Evolutionary conservation across 2,888 invertebrate species (phyloP).

Genomic region (Cyclophora punctaria): DNA sequence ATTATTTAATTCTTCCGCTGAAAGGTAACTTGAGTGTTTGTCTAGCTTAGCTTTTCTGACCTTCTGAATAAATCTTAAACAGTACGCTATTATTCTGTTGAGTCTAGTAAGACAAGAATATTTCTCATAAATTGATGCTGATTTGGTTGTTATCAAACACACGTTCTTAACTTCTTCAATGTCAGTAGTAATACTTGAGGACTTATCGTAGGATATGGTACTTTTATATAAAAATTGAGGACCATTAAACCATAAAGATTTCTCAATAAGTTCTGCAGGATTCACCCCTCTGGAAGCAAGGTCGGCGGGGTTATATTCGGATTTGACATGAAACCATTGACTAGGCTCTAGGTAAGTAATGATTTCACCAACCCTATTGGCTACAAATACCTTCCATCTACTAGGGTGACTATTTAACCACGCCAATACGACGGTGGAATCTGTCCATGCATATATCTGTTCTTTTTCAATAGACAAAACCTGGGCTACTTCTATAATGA

Average conservation of each 20-base stretch:
- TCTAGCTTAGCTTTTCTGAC: neutral
- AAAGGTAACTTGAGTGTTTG: neutral
- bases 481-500: neutral
- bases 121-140: neutral
- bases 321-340: neutral
- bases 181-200: neutral
- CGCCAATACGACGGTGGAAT: neutral
- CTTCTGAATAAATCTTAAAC: neutral
- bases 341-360: neutral
- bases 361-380: neutral
- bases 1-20: neutral
- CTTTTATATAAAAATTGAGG: too few species aligned
- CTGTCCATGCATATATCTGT: conserved; percentile 4
- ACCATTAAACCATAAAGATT: too few species aligned
- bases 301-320: too few species aligned
- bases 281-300: too few species aligned
- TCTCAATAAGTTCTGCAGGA: too few species aligned
- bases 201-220: neutral
- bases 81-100: neutral
- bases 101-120: neutral
- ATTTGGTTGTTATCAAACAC: neutral
- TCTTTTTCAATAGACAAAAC: neutral
- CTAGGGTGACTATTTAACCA: neutral
- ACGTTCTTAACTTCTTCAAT: neutral
- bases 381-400: neutral